These are phyloP conservation scores for Centropus unirufus DNA, from an alignment of 2,113 vertebrate genomes.

Conservation along the genomic window DNA sequence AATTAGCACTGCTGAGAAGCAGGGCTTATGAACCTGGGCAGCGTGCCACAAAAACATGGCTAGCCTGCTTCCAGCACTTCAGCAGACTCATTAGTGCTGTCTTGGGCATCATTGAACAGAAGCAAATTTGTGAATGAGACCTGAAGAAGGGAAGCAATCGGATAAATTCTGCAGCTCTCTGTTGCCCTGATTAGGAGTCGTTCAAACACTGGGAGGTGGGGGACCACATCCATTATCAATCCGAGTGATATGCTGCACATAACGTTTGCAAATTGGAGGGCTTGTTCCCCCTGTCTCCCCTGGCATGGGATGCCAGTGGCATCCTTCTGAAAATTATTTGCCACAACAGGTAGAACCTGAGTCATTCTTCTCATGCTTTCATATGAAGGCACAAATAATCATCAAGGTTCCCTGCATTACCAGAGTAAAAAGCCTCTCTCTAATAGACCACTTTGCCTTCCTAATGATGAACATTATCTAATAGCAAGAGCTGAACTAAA, in stretches of 20 bases:
- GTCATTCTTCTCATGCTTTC: not conserved
- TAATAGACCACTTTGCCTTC: not conserved
- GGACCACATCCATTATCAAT: not conserved
- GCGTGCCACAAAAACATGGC: constrained; percentile 7
- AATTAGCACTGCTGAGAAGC: constrained; percentile 65
- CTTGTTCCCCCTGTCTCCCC: not conserved
- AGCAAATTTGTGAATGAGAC: constrained; percentile 38
- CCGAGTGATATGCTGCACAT: not conserved
- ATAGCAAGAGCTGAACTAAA: constrained; percentile 30
- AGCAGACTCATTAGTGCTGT: constrained; percentile 23
- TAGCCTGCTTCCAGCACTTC: constrained; percentile 46
- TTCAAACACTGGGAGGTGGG: not conserved
- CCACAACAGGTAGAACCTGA: not conserved
- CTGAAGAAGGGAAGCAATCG: not conserved
- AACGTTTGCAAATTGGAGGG: not conserved
- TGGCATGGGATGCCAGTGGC: not conserved
- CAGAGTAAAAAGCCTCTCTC: not conserved
- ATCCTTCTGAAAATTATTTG: not conserved
- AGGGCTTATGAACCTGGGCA: constrained; percentile 60
- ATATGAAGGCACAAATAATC: not conserved
- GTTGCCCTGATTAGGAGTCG: not conserved
- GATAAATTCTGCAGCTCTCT: not conserved
- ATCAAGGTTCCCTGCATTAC: not conserved
- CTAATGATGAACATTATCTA: constrained; percentile 31
- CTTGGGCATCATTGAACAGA: constrained; percentile 7